Base-by-base conservation (phyloP, 2,888 invertebrate species). In the Apodemia mormo region DNA sequence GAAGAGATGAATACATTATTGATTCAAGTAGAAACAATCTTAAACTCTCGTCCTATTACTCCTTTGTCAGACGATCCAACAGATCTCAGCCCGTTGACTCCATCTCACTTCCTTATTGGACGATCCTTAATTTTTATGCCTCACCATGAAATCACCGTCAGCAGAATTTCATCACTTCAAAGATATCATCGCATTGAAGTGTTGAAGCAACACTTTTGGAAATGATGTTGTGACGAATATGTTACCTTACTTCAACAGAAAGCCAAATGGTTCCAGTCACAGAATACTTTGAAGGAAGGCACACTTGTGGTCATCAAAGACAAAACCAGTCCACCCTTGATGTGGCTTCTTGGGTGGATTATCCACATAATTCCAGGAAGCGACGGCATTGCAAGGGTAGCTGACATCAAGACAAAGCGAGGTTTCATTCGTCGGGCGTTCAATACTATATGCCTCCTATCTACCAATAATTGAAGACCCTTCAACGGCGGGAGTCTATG, bases 51-150 rank as follows among this genome's bases (percentile, higher is more conserved):
- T 12, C 67, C 67, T 12, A 29, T 67, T 14, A 52, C 52, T 8
- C 52, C 67, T 52, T 30, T 67, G 64, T 64, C 64, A 22, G 30
- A 30, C 1, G 37, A 64, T 64, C 64, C 64, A 6, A 12, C 33
- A 33, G 67, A 67, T 14, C 52, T 67, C 2, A 33, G 14, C 33
- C 33, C 67, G 14, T 33, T 66, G 6, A 67, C 67, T 52, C 52
- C 67, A 22, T 29, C 52, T 45, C 67, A 67, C 12, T 54, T 67
- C 52, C 33, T 67, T 14, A 67, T 67, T 67, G 67, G 67, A 67
- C n/a, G 52, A 67, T 30, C n/a, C 7, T 30, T 67, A 30, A 29
- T 30, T 12, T 67, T 49, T 22, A 6, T 52, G 45, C 67, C 67
- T 14, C 29, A 12, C 22, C 52, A 54, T 30, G 54, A 67, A 22